Base-by-base conservation (phyloP, 2,113 vertebrate species). In the Damaliscus lunatus region DNA sequence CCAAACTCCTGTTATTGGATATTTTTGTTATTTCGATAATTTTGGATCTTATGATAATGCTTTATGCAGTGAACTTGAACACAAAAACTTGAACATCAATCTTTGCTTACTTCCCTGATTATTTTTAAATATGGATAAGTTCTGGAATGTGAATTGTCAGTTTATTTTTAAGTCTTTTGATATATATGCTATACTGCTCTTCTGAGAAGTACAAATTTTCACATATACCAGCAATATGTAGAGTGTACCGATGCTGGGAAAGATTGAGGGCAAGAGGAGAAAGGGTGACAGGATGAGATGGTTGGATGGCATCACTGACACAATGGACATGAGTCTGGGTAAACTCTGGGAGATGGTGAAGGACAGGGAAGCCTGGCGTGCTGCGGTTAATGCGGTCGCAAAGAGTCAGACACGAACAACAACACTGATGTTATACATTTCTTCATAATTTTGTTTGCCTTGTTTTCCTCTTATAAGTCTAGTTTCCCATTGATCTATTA, bases 121-220 rank as follows among this genome's bases (percentile, higher is more conserved):
- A 82, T 40, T 89, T 52, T 96, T 80, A 55, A 36, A 40, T 86
- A 40, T 81, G 52, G 52, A 92, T 81, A 89, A 71, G 46, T 86
- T 71, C 77, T 21, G 83, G 43, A 83, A 74, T 31, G 27, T 46
- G 57, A 74, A 59, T 60, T 53, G 12, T 36, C 78, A 48, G 84
- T 15, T 89, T 78, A 77, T 55, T 86, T 31, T 59, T 88, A 57
- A 59, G 11, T 48, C 59, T 90, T 87, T 60, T 21, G 36, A 33
- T 90, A 40, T 17, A 33, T 46, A 36, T 55, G 31, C 16, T 62
- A 6, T 53, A 62, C 29, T 74, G 5, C 19, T 46, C 84, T 84
- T 78, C 46, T 60, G 7, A 55, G 52, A 81, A 12, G 25, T 23
- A 25, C 36, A 50, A n/a, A 60, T 89, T 90, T 97, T 36, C 19